These are phyloP conservation scores for Delphinapterus leucas DNA, from an alignment of 2,113 vertebrate genomes.

Conservation along the genomic window DNA sequence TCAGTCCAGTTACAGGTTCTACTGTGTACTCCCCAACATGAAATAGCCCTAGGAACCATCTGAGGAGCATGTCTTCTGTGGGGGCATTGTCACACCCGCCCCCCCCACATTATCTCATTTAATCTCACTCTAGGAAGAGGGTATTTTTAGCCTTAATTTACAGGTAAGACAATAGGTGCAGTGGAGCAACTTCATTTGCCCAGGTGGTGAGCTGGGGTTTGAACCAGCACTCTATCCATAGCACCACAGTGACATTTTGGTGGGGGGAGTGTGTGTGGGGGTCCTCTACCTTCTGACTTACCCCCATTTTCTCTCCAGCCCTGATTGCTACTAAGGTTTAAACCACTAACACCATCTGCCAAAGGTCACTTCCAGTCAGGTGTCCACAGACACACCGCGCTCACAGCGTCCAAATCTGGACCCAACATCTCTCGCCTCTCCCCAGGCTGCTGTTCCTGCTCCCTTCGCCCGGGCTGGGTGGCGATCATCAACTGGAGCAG, in stretches of 20 bases:
- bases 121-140: not conserved
- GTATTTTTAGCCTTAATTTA: not conserved
- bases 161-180: not conserved
- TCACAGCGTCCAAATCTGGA: not conserved
- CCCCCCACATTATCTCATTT: not conserved
- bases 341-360: not conserved
- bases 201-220: not conserved
- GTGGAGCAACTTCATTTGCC: not conserved
- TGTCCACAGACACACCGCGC: not conserved
- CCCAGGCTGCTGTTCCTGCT: not conserved
- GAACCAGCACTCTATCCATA: not conserved
- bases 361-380: not conserved
- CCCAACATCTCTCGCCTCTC: rapidly evolving
- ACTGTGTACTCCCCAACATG: rapidly evolving
- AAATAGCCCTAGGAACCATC: not conserved
- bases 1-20: not conserved
- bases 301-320: not conserved
- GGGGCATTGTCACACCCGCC: rapidly evolving
- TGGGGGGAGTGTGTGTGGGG: not conserved
- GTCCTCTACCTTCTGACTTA: not conserved
- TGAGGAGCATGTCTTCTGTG: not conserved
- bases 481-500: not conserved
- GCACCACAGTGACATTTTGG: not conserved
- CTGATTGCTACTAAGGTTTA: not conserved
- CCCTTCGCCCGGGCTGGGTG: not conserved